phyloP scores from a whole-genome alignment of 2,797 vertebrate species.

The Tokudaia muenninki region DNA sequence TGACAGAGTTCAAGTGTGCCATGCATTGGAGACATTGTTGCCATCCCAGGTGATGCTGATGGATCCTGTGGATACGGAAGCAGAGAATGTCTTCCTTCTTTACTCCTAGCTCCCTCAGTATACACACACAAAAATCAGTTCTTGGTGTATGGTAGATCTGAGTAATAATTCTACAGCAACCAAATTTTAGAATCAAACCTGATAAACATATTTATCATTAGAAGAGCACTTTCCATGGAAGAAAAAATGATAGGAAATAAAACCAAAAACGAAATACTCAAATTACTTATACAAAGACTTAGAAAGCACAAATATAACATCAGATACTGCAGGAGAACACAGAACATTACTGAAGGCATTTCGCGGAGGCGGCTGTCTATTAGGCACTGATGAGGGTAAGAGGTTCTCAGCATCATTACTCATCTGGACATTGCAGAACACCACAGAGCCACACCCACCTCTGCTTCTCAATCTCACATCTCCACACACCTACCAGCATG shows the following conservation, averaged over 20 bases:
- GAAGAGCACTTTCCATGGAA: not conserved
- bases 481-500: not conserved
- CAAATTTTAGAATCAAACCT: not conserved
- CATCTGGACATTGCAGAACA: too few relatives aligned
- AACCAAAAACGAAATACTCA: too few relatives aligned
- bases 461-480: not conserved
- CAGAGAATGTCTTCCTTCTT: not conserved
- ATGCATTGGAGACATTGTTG: not conserved
- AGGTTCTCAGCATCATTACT: too few relatives aligned
- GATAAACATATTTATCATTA: not conserved
- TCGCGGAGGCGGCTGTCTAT: not conserved
- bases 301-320: not conserved
- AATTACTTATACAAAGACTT: not conserved
- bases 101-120: too few relatives aligned
- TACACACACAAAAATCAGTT: not conserved
- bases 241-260: not conserved
- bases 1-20: not conserved
- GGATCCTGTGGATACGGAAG: not conserved
- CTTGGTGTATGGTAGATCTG: not conserved
- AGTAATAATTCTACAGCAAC: not conserved
- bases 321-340: accelerated
- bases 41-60: not conserved
- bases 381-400: not conserved
- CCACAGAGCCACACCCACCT: not conserved
- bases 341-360: not conserved